These are phyloP conservation scores for Dasysyrphus tricinctus DNA, from an alignment of 2,888 invertebrate species.

Conservation along the genomic window DNA sequence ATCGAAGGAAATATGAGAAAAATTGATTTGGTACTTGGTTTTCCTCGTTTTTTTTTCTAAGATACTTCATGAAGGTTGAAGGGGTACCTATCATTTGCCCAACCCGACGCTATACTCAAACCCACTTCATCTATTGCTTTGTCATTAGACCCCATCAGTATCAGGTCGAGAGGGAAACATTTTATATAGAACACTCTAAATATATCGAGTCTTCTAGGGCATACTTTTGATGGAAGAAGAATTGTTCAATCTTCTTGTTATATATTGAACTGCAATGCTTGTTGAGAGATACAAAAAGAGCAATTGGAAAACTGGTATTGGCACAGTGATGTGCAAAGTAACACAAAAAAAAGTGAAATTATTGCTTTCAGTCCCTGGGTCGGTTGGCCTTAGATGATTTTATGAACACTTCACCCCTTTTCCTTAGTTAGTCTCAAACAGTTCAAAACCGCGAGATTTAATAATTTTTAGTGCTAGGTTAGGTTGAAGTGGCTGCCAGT, in stretches of 20 bases:
- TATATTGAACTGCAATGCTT: constrained; percentile 57
- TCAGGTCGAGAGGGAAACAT: constrained; percentile 2
- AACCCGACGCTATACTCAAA: no score
- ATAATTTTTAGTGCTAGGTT: no score
- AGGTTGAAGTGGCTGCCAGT: no score
- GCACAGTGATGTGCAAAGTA: not conserved
- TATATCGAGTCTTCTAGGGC: not conserved
- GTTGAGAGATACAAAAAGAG: constrained; percentile 24
- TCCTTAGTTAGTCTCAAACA: no score
- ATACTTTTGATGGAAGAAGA: constrained; percentile 12
- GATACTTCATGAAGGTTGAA: not conserved
- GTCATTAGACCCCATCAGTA: constrained; percentile 41
- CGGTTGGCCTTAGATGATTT: no score
- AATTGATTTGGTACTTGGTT: constrained; percentile 69
- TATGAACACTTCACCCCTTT: no score
- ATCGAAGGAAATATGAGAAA: constrained; percentile 70
- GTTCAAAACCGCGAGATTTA: no score
- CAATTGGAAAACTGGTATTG: not conserved
- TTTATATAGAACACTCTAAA: constrained; percentile 45
- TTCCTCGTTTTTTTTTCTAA: not conserved
- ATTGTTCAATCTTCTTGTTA: constrained; percentile 20
- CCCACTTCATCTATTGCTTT: constrained; percentile 35
- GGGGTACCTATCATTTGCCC: not conserved
- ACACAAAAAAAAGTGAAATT: not conserved
- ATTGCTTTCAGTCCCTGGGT: no score